Percentiles rank a stretch among this genome's conserved stretches.
These are phyloP conservation scores for Desmophyllum pertusum DNA, from an alignment of 92 coral and sea anemone species.

Conservation along the genomic window DNA sequence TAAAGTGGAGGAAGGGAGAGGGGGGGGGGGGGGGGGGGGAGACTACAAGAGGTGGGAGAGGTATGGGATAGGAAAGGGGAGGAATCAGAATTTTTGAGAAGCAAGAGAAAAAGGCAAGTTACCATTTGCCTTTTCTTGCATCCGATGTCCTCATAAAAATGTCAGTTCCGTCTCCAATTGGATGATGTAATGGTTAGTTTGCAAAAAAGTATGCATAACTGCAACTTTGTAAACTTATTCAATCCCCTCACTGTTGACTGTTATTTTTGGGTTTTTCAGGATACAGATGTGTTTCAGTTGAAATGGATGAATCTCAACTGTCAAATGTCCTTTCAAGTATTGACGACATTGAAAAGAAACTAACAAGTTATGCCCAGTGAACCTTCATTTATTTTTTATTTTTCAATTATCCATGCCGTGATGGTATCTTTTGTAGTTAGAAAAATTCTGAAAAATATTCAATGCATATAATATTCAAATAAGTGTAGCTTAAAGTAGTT, in stretches of 20 bases:
- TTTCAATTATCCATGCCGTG: neutral
- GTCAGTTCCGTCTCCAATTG: too few relatives aligned
- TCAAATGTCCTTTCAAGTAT: conserved; percentile 76
- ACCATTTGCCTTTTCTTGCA: too few relatives aligned
- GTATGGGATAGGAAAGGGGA: too few relatives aligned
- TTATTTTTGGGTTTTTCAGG: conserved; percentile 52
- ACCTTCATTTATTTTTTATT: neutral
- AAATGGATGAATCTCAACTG: conserved; percentile 93
- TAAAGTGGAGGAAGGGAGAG: too few relatives aligned
- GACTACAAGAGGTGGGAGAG: too few relatives aligned
- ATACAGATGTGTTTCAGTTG: conserved; percentile 82
- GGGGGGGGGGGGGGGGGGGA: too few relatives aligned
- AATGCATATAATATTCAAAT: neutral
- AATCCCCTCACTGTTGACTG: neutral
- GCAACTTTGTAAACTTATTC: neutral
- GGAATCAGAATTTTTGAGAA: too few relatives aligned
- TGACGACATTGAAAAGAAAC: conserved; percentile 87
- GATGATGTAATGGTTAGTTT: too few relatives aligned
- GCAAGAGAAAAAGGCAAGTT: too few relatives aligned
- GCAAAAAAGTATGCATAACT: too few relatives aligned
- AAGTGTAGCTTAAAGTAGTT: neutral
- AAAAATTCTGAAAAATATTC: neutral
- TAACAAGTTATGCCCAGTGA: conserved; percentile 79
- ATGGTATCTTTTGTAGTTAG: neutral
- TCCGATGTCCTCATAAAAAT: too few relatives aligned